Base-by-base conservation (phyloP, 2,797 vertebrate genomes). In the Chrosomus eos region DNA sequence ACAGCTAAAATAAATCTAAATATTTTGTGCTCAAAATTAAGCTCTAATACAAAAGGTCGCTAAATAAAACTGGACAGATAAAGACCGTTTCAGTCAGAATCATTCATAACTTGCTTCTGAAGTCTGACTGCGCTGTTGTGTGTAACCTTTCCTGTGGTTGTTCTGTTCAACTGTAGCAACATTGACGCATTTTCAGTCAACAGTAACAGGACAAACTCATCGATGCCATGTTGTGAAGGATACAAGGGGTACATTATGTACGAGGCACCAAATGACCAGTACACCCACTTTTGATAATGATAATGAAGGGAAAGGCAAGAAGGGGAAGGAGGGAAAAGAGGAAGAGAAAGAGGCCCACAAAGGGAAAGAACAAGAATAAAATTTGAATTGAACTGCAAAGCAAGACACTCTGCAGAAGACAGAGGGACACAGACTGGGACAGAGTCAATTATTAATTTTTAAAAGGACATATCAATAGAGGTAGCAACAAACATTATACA, bases 281-380 rank as follows among this genome's bases (percentile, higher is more conserved):
- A 40, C 28, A 71, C 71, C 62, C 31, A 53, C 70, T 33, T 40
- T 48, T 64, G 70, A 28, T n/a, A 26, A 64, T 82, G 70, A 92
- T 89, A 92, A 90, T 90, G 26, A 26, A 19, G 88, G 60, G n/a
- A 38, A 76, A 83, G 48, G 77, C 43, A 72, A 64, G 40, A 26
- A 67, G 31, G 45, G 60, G 26, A 66, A 21, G 60, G 8, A 81
- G 53, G 70, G 18, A 80, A 40, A 40, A 80, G 43, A 85, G 68
- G 70, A 80, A 72, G 68, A 38, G 67, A 70, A 70, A 70, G 75
- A 85, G 78, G 51, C 68, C 78, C 33, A 66, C 26, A 31, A 38
- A 53, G 21, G 81, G 71, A 64, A 82, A 64, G 31, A 74, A 67
- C 16, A 13, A 80, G 71, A 75, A 74, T 51, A 64, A 21, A 66